Conservation (phyloP, 2,888 invertebrate species). For the Rhaphigaster nebulosa region DNA sequence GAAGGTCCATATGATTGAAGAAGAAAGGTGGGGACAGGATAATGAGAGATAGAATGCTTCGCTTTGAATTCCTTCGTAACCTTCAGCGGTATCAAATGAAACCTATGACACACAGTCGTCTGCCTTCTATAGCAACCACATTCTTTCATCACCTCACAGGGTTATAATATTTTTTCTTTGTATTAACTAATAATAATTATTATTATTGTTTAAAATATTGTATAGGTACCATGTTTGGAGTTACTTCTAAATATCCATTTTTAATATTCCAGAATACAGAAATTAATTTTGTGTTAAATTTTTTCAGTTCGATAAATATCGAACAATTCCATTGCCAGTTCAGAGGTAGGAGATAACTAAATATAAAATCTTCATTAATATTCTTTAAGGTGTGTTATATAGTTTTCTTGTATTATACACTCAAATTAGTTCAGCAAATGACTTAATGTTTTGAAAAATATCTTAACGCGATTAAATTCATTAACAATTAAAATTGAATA, state of each 20-base stretch:
- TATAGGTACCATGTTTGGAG: neutral
- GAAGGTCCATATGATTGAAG: neutral
- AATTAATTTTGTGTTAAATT: too few relatives aligned
- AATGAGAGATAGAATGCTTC: neutral
- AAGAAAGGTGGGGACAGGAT: neutral
- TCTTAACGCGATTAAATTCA: too few relatives aligned
- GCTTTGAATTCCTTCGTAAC: neutral
- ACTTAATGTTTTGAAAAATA: too few relatives aligned
- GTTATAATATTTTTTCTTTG: neutral
- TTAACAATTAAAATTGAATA: neutral
- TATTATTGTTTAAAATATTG: neutral
- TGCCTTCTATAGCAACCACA: neutral
- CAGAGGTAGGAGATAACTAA: too few relatives aligned
- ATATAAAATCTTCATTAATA: too few relatives aligned
- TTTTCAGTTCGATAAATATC: too few relatives aligned
- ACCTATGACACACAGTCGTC: neutral
- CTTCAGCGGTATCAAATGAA: slow-evolving; percentile 16
- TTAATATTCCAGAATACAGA: too few relatives aligned
- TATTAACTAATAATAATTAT: neutral
- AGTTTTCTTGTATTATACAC: too few relatives aligned
- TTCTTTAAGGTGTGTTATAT: too few relatives aligned
- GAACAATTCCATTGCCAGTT: too few relatives aligned
- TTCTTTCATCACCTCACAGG: neutral
- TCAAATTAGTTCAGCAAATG: too few relatives aligned
- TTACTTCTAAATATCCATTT: too few relatives aligned